Conservation (phyloP, 2,797 vertebrate genomes). For the Gobionotothen gibberifrons region DNA sequence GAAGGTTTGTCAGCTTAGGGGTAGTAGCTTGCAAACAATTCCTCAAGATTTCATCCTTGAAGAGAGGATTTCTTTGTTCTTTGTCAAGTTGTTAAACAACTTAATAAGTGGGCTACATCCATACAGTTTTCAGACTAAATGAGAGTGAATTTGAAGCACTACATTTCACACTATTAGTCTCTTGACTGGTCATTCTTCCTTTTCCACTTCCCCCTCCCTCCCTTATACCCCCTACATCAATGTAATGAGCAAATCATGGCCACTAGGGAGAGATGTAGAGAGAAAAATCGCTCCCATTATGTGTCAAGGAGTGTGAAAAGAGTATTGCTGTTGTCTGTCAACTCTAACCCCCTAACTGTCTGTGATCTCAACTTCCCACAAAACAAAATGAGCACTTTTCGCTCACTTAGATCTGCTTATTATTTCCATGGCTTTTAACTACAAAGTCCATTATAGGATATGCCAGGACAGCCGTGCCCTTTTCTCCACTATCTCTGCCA, state of each 20-base stretch:
- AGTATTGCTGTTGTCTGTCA: slow-evolving; percentile 76
- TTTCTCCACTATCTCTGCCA: slow-evolving; percentile 73
- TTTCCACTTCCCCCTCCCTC: slow-evolving; percentile 33
- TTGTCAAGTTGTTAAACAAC: slow-evolving; percentile 55
- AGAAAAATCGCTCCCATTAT: slow-evolving; percentile 69
- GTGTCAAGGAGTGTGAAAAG: slow-evolving; percentile 78
- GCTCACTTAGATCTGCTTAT: slow-evolving; percentile 72
- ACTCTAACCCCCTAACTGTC: slow-evolving; percentile 62
- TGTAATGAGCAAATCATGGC: slow-evolving; percentile 74
- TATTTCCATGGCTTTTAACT: slow-evolving; percentile 81
- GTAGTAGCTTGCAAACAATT: slow-evolving; percentile 64
- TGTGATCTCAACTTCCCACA: slow-evolving; percentile 61
- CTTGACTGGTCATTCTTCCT: slow-evolving; percentile 47
- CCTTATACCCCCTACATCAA: slow-evolving; percentile 59
- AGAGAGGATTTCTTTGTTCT: slow-evolving; percentile 34
- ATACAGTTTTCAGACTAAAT: slow-evolving; percentile 48
- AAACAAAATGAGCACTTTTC: slow-evolving; percentile 71
- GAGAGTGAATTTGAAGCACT: slow-evolving; percentile 25
- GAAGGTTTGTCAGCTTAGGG: slow-evolving; percentile 66
- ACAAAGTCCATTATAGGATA: slow-evolving; percentile 83
- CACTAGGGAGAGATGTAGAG: slow-evolving; percentile 66
- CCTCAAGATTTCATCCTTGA: slow-evolving; percentile 52
- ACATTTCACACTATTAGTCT: slow-evolving; percentile 52
- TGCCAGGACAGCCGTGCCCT: slow-evolving; percentile 79
- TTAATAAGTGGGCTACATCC: slow-evolving; percentile 42